Conservation (phyloP, 2,797 vertebrate species). For the Rhynchotus rufescens region DNA sequence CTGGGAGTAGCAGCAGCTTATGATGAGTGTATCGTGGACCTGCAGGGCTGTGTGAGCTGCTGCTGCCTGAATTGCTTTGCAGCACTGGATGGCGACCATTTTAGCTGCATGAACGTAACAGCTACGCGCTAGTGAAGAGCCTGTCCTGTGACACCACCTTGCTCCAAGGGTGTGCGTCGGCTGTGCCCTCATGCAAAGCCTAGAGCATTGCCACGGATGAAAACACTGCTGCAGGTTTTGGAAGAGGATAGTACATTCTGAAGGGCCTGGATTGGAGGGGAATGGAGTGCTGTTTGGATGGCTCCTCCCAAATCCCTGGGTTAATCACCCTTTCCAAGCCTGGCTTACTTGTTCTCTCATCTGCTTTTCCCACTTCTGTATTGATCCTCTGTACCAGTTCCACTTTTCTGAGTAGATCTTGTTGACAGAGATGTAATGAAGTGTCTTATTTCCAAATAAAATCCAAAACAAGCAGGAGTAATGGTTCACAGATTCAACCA, state of each 20-base stretch:
- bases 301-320: background rate
- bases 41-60: background rate
- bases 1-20: background rate
- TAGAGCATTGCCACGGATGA: background rate
- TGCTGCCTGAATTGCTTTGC: background rate
- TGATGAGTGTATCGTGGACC: background rate
- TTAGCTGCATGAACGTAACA: background rate
- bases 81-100: background rate
- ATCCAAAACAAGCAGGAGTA: slow-evolving; percentile 80
- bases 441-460: slow-evolving; percentile 84
- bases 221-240: background rate
- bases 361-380: slow-evolving; percentile 31
- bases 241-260: background rate
- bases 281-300: fast-evolving
- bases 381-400: slow-evolving; percentile 51
- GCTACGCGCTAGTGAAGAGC: background rate
- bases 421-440: slow-evolving; percentile 64
- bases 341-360: background rate
- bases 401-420: slow-evolving; percentile 83
- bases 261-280: background rate
- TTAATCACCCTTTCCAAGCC: background rate
- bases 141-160: background rate
- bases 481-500: slow-evolving; percentile 81
- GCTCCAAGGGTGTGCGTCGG: background rate
- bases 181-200: background rate